Conservation (phyloP, 2,888 invertebrate species). For the Panzeria rudis region DNA sequence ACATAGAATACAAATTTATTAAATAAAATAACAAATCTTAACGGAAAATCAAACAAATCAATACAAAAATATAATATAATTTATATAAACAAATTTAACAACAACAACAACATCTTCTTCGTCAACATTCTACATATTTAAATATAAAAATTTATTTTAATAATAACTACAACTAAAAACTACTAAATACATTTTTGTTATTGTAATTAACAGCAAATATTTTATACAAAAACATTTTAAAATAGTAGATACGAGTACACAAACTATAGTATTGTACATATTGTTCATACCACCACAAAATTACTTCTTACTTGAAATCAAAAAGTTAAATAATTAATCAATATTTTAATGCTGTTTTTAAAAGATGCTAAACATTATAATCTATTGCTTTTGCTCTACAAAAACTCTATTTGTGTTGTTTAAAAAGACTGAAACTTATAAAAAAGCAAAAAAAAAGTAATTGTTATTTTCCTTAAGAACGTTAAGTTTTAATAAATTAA, state of each 20-base stretch:
- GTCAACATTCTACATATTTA: slow-evolving; percentile 49
- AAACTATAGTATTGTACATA: slow-evolving; percentile 10
- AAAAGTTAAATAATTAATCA: background rate
- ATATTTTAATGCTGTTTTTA: background rate
- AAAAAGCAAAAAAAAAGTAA: background rate
- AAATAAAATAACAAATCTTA: slow-evolving; percentile 2
- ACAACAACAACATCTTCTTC: slow-evolving; percentile 28
- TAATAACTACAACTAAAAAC: background rate
- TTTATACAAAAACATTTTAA: slow-evolving; percentile 30
- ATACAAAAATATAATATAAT: slow-evolving; percentile 2
- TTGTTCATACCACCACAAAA: background rate
- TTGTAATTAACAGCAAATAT: background rate
- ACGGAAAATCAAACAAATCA: slow-evolving; percentile 37
- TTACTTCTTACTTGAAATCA: background rate
- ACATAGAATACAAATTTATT: slow-evolving; percentile 74
- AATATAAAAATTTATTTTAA: slow-evolving; percentile 24
- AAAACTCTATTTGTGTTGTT: slow-evolving; percentile 54
- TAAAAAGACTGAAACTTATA: slow-evolving; percentile 66
- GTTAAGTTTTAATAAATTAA: slow-evolving; percentile 9
- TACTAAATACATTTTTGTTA: background rate
- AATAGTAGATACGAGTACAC: background rate
- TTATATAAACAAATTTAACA: slow-evolving; percentile 23
- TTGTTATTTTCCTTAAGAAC: slow-evolving; percentile 11
- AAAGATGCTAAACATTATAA: background rate
- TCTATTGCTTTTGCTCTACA: background rate